These are phyloP conservation scores for Lasioglossum villosulum DNA, from an alignment of 2,888 invertebrate species.

Conservation along the genomic window DNA sequence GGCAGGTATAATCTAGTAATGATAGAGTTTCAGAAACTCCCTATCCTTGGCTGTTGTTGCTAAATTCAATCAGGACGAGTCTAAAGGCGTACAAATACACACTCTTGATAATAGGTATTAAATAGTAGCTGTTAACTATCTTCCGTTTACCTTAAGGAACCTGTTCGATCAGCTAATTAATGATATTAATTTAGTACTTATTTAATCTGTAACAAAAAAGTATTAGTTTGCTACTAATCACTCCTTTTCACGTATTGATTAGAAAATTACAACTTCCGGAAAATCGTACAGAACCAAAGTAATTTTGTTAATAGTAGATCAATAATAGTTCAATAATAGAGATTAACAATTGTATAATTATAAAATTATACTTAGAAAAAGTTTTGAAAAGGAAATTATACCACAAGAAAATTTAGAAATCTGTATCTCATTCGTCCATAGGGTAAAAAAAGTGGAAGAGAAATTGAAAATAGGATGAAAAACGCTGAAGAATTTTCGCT, in stretches of 20 bases:
- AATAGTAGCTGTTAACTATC: background rate
- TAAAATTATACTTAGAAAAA: background rate
- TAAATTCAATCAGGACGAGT: background rate
- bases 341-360: no score
- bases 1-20: background rate
- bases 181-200: no score
- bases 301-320: background rate
- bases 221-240: background rate
- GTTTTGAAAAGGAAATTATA: background rate
- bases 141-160: background rate
- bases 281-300: background rate
- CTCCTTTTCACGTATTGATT: no score
- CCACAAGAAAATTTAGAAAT: background rate
- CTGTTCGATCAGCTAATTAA: background rate
- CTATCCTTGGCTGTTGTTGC: background rate
- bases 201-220: no score
- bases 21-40: background rate
- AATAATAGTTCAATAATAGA: background rate
- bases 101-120: background rate
- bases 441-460: background rate
- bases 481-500: conserved; percentile 20
- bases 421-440: background rate
- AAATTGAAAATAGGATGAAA: background rate
- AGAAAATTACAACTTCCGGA: no score
- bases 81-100: background rate